Evolutionary conservation across 2,113 vertebrate genomes (phyloP).

Genomic region (Scomber scombrus): DNA sequence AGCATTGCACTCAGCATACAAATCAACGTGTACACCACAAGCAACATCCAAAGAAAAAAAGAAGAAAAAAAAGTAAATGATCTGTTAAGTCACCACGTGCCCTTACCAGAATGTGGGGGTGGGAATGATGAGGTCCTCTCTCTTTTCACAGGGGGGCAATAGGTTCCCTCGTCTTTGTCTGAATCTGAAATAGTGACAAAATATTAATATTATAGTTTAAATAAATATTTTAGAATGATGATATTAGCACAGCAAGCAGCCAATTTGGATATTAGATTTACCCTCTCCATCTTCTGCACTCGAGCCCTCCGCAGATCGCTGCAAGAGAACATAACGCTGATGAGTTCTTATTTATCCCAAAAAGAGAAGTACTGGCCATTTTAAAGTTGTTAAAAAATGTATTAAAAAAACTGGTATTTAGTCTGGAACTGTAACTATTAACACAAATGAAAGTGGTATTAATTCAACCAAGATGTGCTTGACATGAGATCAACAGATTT

Average conservation of each 20-base stretch:
- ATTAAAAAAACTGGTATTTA: neutral
- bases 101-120: conserved; percentile 93
- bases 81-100: conserved; percentile 53
- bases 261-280: conserved; percentile 68
- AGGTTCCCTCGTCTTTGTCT: conserved; percentile 93
- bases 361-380: neutral
- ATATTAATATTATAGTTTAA: neutral
- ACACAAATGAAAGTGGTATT: neutral
- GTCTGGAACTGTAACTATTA: neutral
- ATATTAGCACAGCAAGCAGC: neutral
- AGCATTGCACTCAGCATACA: conserved; percentile 71
- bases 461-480: conserved; percentile 1
- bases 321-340: conserved; percentile 66
- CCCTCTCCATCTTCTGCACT: conserved; percentile 98
- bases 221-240: neutral
- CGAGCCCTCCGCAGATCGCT: conserved; percentile 95
- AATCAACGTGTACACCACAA: conserved; percentile 66
- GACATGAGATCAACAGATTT: neutral
- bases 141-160: conserved; percentile 95
- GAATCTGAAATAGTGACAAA: conserved; percentile 86
- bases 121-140: conserved; percentile 96
- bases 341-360: neutral
- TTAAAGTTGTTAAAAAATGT: no score
- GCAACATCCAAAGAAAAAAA: conserved; percentile 34
- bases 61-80: conserved; percentile 33